Evolutionary conservation across 2,888 invertebrate species (phyloP).

Genomic region (Cryptophagus acutangulus): DNA sequence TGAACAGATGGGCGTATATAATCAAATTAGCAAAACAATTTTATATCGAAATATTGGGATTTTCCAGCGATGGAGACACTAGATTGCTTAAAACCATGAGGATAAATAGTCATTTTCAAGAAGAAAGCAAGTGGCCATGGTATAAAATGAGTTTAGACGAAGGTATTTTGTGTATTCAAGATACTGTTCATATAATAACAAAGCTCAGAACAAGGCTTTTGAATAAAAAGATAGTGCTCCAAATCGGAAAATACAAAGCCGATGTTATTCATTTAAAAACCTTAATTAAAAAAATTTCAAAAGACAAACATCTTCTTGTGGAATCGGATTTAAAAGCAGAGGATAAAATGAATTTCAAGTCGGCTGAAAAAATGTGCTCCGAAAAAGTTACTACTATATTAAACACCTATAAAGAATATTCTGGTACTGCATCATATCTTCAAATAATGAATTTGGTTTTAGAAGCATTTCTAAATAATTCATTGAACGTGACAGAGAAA

Average conservation of each 20-base stretch:
- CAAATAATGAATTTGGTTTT: conserved; percentile 9
- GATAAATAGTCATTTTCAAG: background rate
- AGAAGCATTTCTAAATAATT: conserved; percentile 10
- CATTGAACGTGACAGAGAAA: conserved; percentile 7
- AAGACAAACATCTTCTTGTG: conserved; percentile 15
- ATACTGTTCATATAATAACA: conserved; percentile 17
- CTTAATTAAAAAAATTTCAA: conserved; percentile 11
- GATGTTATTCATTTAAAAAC: conserved; percentile 9
- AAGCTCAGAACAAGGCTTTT: conserved; percentile 17
- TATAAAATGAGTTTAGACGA: background rate
- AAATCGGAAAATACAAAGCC: conserved; percentile 10
- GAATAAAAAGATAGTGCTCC: conserved; percentile 12
- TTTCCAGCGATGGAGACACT: conserved; percentile 15
- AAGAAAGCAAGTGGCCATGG: background rate
- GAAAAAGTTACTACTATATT: conserved; percentile 4
- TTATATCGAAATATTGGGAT: conserved; percentile 9
- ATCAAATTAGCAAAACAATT: background rate
- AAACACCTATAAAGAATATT: no score
- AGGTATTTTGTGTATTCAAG: conserved; percentile 10
- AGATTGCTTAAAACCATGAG: conserved; percentile 16
- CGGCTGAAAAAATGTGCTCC: conserved; percentile 13
- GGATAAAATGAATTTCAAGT: conserved; percentile 20
- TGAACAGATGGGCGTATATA: background rate
- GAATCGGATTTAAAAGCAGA: background rate
- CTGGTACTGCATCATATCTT: conserved; percentile 1